Percentiles rank a stretch among this genome's conserved stretches.
Conservation (phyloP, 2,113 vertebrate species). For the Pachycephala philippinensis region DNA sequence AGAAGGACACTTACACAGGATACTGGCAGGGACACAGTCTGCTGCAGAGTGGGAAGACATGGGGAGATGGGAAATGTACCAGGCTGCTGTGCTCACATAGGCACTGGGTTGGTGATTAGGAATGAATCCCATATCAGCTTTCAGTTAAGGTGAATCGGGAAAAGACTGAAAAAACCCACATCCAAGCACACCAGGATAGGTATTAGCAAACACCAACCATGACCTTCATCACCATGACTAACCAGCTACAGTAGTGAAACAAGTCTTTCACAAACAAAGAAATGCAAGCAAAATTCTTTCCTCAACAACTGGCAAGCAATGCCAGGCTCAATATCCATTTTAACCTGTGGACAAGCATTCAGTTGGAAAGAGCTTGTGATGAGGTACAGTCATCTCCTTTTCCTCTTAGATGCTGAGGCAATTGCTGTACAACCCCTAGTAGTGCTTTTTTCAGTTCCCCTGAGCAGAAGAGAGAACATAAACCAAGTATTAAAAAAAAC, state of each 20-base stretch:
- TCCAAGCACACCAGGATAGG: neutral
- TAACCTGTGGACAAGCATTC: neutral
- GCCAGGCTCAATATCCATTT: neutral
- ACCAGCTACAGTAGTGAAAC: neutral
- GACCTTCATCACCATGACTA: neutral
- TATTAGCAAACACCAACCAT: neutral
- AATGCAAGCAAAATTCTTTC: neutral
- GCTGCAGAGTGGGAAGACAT: neutral
- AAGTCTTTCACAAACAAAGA: neutral
- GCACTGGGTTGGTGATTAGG: neutral
- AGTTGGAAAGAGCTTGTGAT: neutral
- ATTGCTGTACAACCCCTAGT: neutral
- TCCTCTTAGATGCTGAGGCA: neutral
- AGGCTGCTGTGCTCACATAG: neutral
- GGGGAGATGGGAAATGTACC: accelerated
- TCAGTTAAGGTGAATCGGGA: neutral
- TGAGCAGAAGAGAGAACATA: neutral
- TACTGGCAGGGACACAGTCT: neutral
- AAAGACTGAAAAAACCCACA: neutral
- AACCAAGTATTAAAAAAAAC: neutral
- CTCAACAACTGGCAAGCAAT: neutral
- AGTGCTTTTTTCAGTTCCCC: neutral
- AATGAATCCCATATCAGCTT: neutral
- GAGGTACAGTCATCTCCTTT: neutral
- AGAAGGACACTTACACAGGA: neutral